Base-by-base conservation (phyloP, 2,113 vertebrate genomes). In the Albula goreensis region DNA sequence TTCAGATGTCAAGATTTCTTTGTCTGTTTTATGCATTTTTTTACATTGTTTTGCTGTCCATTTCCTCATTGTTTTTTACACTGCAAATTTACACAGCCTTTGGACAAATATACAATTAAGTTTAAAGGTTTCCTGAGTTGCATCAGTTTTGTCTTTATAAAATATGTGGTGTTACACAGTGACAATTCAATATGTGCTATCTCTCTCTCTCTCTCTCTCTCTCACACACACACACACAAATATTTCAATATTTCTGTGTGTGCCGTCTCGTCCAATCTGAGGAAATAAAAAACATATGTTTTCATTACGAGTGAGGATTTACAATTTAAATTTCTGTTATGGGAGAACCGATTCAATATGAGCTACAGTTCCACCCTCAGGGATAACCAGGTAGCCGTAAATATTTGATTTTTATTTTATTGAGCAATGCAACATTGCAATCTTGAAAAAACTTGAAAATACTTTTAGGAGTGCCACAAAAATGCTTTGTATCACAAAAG, bases 301-400 rank as follows among this genome's bases (percentile, higher is more conserved):
- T 74, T 51, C 83, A 74, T 84, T 84, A 84, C 25, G 48, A 66
- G 63, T 15, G 60, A 74, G 82, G 60, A 83, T 83, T 83, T 83
- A 48, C 57, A 66, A 83, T 48, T 19, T 5, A 11, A 22, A 84
- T 25, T 84, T 74, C 13, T 84, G 8, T 77, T 50, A 84, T 7
- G 7, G 22, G 6, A 2, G 25, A 52, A 74, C 50, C 80, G 74
- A 9, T n/a, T 52, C 57, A 53, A 82, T 70, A 70, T 81, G 50
- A 82, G 56, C 60, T 82, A 57, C 60, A 48, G 80, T 51, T 79
- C 50, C 53, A 60, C 78, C 85, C 56, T 85, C 48, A 50, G 57
- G 78, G 81, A 83, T 83, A 83, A 63, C 82, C 12, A 49, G 53
- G n/a, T 49, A 63, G 53, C 57, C 56, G 31, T 31, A 57, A 41